Percentiles rank a stretch among this genome's conserved stretches.
Evolutionary conservation across 1,140 invertebrate genomes (phyloP).

Genomic region (Drosophila virilis): DNA sequence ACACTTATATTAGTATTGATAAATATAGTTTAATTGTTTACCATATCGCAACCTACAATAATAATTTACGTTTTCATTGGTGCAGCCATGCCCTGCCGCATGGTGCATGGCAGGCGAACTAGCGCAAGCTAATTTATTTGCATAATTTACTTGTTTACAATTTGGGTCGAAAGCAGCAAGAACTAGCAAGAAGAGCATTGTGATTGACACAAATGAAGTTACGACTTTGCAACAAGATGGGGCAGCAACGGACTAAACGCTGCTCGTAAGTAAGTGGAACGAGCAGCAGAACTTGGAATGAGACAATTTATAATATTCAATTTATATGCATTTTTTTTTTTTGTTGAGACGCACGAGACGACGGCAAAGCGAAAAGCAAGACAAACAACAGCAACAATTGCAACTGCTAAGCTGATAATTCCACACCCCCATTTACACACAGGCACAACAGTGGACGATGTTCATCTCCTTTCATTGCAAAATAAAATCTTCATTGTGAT

Average conservation of each 20-base stretch:
- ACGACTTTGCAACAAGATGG: conserved; percentile 65
- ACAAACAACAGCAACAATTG: conserved; percentile 53
- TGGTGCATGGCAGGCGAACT: conserved; percentile 35
- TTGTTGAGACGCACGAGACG: not conserved
- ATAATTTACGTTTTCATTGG: not conserved
- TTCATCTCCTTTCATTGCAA: conserved; percentile 24
- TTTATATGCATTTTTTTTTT: conserved; percentile 76
- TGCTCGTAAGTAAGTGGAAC: conserved; percentile 35
- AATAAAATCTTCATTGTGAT: conserved; percentile 65
- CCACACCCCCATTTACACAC: conserved; percentile 41
- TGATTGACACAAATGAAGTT: conserved; percentile 83
- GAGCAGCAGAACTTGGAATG: conserved; percentile 62
- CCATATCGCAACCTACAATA: not conserved
- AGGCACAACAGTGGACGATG: conserved; percentile 3
- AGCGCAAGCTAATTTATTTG: conserved; percentile 66
- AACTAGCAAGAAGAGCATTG: conserved; percentile 32
- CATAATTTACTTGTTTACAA: conserved; percentile 83
- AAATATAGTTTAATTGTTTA: too few species aligned
- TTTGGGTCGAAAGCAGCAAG: conserved; percentile 51
- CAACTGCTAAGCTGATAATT: conserved; percentile 76
- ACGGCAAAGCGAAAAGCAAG: conserved; percentile 41
- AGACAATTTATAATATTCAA: conserved; percentile 83
- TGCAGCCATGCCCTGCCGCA: not conserved
- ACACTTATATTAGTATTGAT: too few species aligned
- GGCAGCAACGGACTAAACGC: conserved; percentile 51